Percentiles rank a stretch among this genome's conserved stretches.
phyloP scores from a whole-genome alignment of 2,888 invertebrate genomes.

The Scaptomyza flava region DNA sequence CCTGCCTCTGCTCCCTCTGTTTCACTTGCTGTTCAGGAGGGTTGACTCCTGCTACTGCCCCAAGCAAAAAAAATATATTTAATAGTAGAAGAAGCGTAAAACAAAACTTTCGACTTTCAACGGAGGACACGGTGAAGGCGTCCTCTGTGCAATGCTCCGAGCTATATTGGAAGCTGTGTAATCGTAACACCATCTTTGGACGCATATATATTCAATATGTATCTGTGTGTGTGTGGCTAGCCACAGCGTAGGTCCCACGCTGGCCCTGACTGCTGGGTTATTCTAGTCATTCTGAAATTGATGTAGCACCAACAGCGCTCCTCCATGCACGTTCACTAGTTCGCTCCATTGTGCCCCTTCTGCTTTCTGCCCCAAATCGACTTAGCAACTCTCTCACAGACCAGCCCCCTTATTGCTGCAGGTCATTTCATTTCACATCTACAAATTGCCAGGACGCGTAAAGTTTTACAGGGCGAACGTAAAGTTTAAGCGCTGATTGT shows the following conservation, averaged over 20 bases:
- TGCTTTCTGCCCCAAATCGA: conserved; percentile 36
- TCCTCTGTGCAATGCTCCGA: conserved; percentile 58
- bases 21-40: conserved; percentile 36
- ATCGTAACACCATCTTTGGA: conserved; percentile 55
- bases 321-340: conserved; percentile 66
- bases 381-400: conserved; percentile 21
- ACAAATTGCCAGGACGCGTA: conserved; percentile 54
- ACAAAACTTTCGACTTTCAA: conserved; percentile 64
- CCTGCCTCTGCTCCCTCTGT: conserved; percentile 28
- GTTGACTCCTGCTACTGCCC: conserved; percentile 33
- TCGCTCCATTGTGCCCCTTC: conserved; percentile 8
- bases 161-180: conserved; percentile 63
- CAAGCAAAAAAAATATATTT: conserved; percentile 3
- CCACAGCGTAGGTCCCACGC: conserved; percentile 50
- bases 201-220: not conserved
- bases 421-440: conserved; percentile 56
- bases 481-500: conserved; percentile 74
- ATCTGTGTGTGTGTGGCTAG: conserved; percentile 15
- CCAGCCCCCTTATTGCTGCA: conserved; percentile 38
- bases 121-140: conserved; percentile 52
- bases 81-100: conserved; percentile 43
- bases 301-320: conserved; percentile 74
- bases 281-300: conserved; percentile 71
- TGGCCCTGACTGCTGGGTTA: conserved; percentile 34
- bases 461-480: conserved; percentile 72